Evolutionary conservation across 2,797 vertebrate genomes (phyloP), one percentile per base, ranked within the genome.

Genomic region (Lepidocolaptes lacrymiger): DNA sequence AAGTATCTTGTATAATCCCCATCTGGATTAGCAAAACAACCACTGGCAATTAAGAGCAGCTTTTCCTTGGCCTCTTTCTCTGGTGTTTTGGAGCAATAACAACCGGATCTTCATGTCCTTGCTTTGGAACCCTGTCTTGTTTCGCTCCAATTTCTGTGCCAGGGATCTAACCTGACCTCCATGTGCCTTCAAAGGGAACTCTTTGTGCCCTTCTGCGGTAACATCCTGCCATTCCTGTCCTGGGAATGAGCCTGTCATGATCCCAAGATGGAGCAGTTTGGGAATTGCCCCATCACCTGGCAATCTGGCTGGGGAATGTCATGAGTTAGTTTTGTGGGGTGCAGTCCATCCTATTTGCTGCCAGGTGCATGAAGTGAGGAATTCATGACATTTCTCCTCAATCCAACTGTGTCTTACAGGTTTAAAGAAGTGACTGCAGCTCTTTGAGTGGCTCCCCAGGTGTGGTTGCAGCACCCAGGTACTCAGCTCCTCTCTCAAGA

Each of bases 311-410:
- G 1, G n/a, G 44, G 28, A 54, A 56, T 43, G 48, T 24, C 46
- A 37, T 48, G 13, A 12, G 3, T 61, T 58, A 27, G 10, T 46
- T 91, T 78, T 36, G 52, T 48, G 56, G 30, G 58, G 48, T 82
- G 54, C 71, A 81, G 84, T 74, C 63, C 0, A 0, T 41, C 14
- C 41, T 61, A 5, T 87, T 86, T 84, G 59, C 54, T 0, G 0
- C 39, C 34, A 85, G 62, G 46, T 19, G 62, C 24, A 28, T 8
- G 19, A 51, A 56, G 15, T 4, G 4, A 82, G 71, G 62, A 79
- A 72, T 83, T 86, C 81, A 44, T 56, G 52, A 24, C 23, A 56
- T 41, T 20, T 78, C 24, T 91, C 36, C 48, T 85, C 68, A 55
- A 14, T 34, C 28, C 68, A 74, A 3, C 23, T 43, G 13, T 9